A percentile compares a stretch with the other conserved stretches of the same genome.
phyloP scores from a whole-genome alignment of 2,113 vertebrate genomes.

The Tetraodon nigroviridis region DNA sequence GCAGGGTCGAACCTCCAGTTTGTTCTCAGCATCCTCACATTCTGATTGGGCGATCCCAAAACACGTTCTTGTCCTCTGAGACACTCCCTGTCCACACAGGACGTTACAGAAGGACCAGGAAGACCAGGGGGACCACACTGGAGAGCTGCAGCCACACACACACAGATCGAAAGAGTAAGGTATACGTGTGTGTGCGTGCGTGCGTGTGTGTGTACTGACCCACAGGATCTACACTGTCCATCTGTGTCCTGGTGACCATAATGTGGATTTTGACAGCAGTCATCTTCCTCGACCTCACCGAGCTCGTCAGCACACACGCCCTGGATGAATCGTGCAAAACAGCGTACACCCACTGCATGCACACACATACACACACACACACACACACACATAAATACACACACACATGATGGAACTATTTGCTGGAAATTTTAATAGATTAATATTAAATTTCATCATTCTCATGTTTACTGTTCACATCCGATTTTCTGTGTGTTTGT shows the following conservation, averaged over 20 bases:
- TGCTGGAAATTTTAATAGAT: not conserved
- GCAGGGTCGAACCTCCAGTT: conserved; percentile 27
- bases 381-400: conserved; percentile 21
- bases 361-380: conserved; percentile 19
- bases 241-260: conserved; percentile 32
- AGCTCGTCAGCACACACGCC: conserved; percentile 35
- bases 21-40: fast-evolving
- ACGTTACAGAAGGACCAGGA: conserved; percentile 46
- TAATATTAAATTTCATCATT: not conserved
- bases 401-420: not conserved
- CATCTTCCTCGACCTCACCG: conserved; percentile 40
- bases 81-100: conserved; percentile 47
- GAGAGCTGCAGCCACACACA: conserved; percentile 22
- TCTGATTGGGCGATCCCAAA: conserved; percentile 18
- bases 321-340: conserved; percentile 28
- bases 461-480: not conserved
- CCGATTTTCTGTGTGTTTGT: not conserved
- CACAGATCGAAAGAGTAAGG: not conserved
- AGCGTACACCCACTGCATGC: conserved; percentile 41
- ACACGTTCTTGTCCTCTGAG: conserved; percentile 39
- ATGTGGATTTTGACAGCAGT: conserved; percentile 51
- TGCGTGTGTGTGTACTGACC: conserved; percentile 41
- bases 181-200: conserved; percentile 3
- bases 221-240: conserved; percentile 42
- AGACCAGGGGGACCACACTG: conserved; percentile 42